Base-by-base conservation (phyloP, 2,113 vertebrate genomes). In the Bufo gargarizans region DNA sequence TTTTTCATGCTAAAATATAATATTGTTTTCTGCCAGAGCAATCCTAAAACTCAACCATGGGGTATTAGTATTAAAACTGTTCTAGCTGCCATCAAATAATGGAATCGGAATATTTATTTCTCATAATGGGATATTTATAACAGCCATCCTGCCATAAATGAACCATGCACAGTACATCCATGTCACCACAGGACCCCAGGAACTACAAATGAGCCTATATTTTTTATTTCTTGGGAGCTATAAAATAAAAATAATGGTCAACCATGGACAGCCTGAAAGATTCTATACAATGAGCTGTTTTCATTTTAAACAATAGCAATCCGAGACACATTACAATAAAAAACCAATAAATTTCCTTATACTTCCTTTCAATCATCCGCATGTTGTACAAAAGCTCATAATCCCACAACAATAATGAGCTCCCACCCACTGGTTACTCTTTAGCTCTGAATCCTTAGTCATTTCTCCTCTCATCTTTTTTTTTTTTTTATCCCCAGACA, bases 331-430 rank as follows among this genome's bases (percentile, higher is more conserved):
- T 80, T 87, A 67, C 86, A 87, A 80, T 79, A 87, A 87, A 80
- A 78, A 87, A 50, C 3, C 56, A 71, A 87, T 87, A 78, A 63
- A 80, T 69, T 55, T 80, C 61, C 17, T 20, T 56, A 7, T 45
- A 69, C 74, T 79, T 86, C 58, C 85, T 63, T 77, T 78, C 85
- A 77, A 78, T 80, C 76, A 87, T 87, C 77, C 77, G 33, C 77
- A 56, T 87, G 86, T 87, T 71, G 77, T 69, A 87, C 77, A 67
- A 87, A 87, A 87, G 45, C 77, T 87, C 76, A 80, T 82, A 88
- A 82, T 88, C 86, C 86, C 61, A 53, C 45, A 82, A 82, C 67
- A 88, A 88, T 82, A 82, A 88, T 88, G 78, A 88, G 81, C 81
- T 59, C 77, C 74, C 74, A 88, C 86, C 86, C 86, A 82, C 78